Evolutionary conservation across 2,797 vertebrate genomes (phyloP), one percentile per base, ranked within the genome.

Genomic region (Ispidina picta): DNA sequence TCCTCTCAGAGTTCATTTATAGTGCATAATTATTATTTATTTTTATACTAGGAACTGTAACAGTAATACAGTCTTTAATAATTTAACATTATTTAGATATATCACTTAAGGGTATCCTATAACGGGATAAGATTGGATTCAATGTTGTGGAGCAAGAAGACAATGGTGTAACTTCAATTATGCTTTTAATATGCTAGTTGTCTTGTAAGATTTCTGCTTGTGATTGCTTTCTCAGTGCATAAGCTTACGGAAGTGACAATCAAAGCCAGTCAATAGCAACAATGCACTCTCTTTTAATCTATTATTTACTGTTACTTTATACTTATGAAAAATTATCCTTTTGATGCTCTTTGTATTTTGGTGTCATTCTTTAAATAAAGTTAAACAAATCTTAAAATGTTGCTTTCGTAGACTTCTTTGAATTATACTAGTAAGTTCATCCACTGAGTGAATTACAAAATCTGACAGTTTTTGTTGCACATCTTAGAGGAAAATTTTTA

Each of bases 271-370:
- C 59, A 66, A 70, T 10, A 89, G 26, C 54, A 91, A 51, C 56
- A 44, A 69, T 22, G 31, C 41, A 18, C 23, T 79, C 6, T 52
- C 41, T 73, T 91, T 37, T 79, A 74, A 86, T 91, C 55, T 84
- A 64, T 93, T 88, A 79, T 90, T 94, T 90, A 89, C 11, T 68
- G 14, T 79, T 81, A 60, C 28, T 82, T 71, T 80, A 33, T 58
- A 31, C n/a, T 79, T 84, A 56, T 76, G 72, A 81, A 86, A 92
- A 86, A 63, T 60, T 0, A 31, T 91, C 7, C 14, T 86, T 92
- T 79, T 91, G 68, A 76, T 86, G 33, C 5, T 62, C 81, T 95
- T 82, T 25, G 39, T 82, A 5, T 29, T 68, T 76, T 90, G 59
- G 8, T 90, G 92, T 88, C 8, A 10, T 52, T 79, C 68, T 31